Evolutionary conservation across 30 jellyfish, hydroid and myxozoan species (phyloP).

Genomic region (Aurelia sp.): DNA sequence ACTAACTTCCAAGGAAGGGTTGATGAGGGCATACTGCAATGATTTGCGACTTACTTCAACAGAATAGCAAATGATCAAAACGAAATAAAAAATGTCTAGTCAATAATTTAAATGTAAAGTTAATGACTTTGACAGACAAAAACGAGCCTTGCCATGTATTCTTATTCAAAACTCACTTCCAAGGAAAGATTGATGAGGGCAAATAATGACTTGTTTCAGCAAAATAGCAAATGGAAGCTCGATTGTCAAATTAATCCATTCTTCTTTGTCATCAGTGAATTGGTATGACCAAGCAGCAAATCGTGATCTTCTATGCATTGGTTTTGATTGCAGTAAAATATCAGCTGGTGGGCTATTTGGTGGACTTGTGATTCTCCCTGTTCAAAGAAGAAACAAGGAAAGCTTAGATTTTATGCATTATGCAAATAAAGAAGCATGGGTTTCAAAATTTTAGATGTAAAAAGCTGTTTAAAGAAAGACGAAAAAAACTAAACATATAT

Average conservation of each 20-base stretch:
- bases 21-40: constrained; percentile 72
- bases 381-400: constrained; percentile 5
- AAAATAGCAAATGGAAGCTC: constrained; percentile 75
- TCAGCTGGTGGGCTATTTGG: constrained; percentile 81
- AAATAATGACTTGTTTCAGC: constrained; percentile 62
- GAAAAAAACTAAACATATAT: too few species aligned
- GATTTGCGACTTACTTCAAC: constrained; percentile 64
- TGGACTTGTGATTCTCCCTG: constrained; percentile 82
- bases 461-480: too few species aligned
- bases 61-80: constrained; percentile 70
- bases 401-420: background rate
- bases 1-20: constrained; percentile 74
- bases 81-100: too few species aligned
- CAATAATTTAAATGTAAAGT: too few species aligned
- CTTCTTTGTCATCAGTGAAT: constrained; percentile 45
- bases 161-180: constrained; percentile 84
- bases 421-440: background rate
- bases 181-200: constrained; percentile 73
- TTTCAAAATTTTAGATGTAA: too few species aligned
- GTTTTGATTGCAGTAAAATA: constrained; percentile 63
- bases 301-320: constrained; percentile 79
- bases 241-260: constrained; percentile 73
- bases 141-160: too few species aligned
- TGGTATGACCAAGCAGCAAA: constrained; percentile 93
- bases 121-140: too few species aligned